Percentiles rank a stretch among this genome's conserved stretches.
phyloP scores from a whole-genome alignment of 2,888 invertebrate species.

The Hypselothyrea guttata region DNA sequence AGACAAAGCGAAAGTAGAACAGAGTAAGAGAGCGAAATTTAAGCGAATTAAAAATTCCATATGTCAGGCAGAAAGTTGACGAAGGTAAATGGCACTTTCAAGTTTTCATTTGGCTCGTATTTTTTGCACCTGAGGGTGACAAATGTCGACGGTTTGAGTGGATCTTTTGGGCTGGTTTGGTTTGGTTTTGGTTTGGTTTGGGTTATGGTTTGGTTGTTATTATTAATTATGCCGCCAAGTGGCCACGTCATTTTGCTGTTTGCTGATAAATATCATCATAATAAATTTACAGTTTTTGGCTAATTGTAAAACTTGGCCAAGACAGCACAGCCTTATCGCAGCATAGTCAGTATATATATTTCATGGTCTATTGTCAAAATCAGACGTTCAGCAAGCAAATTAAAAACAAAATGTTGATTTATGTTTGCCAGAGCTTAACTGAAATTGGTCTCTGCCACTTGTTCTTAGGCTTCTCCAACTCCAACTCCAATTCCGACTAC shows the following conservation, averaged over 20 bases:
- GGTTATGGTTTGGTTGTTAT: conserved; percentile 53
- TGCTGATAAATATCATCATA: conserved; percentile 71
- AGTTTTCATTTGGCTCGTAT: neutral
- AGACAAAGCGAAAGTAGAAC: neutral
- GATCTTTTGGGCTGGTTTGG: no score
- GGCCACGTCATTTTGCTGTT: conserved; percentile 62
- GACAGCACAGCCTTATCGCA: conserved; percentile 35
- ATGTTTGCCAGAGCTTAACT: conserved; percentile 33
- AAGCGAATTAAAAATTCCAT: conserved; percentile 75
- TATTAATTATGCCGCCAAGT: conserved; percentile 75
- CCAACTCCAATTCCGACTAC: no score
- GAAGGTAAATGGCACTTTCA: conserved; percentile 62
- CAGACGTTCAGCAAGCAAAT: conserved; percentile 60
- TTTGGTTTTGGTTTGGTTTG: no score
- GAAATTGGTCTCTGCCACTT: conserved; percentile 18
- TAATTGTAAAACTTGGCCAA: conserved; percentile 71
- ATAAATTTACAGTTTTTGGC: conserved; percentile 63
- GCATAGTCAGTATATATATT: conserved; percentile 39
- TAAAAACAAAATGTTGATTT: conserved; percentile 75
- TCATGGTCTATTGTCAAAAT: conserved; percentile 62
- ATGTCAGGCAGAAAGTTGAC: conserved; percentile 68
- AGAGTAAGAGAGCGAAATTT: conserved; percentile 49
- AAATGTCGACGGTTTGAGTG: conserved; percentile 1
- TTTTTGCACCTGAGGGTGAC: conserved; percentile 17
- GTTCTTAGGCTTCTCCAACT: conserved; percentile 38